A percentile compares a stretch with the other conserved stretches of the same genome.
These are phyloP conservation scores for Drosophila leonis DNA, from an alignment of 2,888 invertebrate genomes.

Conservation along the genomic window DNA sequence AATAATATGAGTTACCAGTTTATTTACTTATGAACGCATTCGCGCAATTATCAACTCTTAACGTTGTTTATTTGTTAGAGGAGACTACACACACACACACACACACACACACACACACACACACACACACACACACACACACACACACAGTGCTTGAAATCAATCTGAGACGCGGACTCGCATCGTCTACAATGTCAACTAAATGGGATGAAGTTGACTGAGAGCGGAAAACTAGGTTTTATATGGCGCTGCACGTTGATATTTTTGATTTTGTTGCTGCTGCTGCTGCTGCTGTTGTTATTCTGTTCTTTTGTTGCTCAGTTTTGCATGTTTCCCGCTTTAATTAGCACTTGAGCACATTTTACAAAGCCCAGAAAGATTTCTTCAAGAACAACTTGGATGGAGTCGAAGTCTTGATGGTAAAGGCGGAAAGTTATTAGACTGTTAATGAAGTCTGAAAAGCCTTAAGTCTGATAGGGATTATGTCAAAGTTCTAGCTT, in stretches of 20 bases:
- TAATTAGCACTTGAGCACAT: slow-evolving; percentile 50
- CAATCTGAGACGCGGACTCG: slow-evolving; percentile 31
- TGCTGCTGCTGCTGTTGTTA: background rate
- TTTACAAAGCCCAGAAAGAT: background rate
- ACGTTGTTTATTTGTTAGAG: slow-evolving; percentile 11
- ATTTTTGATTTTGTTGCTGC: slow-evolving; percentile 5
- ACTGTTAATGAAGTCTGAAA: background rate
- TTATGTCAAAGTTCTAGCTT: too few species aligned
- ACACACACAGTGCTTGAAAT: slow-evolving; percentile 15
- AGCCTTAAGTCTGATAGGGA: background rate
- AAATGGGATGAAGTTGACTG: slow-evolving; percentile 2
- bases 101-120: background rate
- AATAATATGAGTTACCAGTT: slow-evolving; percentile 39
- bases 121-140: slow-evolving; percentile 3
- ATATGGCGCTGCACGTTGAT: slow-evolving; percentile 33
- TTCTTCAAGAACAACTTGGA: background rate
- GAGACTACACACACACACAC: slow-evolving; percentile 2
- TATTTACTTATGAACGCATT: slow-evolving; percentile 41
- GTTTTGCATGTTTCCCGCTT: slow-evolving; percentile 48
- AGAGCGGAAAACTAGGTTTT: slow-evolving; percentile 1
- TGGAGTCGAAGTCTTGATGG: background rate
- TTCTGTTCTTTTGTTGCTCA: slow-evolving; percentile 14
- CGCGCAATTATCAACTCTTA: slow-evolving; percentile 27
- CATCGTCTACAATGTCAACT: slow-evolving; percentile 48
- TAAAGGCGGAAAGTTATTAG: background rate